These are phyloP conservation scores for Slavum lentiscoides DNA, from an alignment of 2,888 invertebrate species.

Conservation along the genomic window DNA sequence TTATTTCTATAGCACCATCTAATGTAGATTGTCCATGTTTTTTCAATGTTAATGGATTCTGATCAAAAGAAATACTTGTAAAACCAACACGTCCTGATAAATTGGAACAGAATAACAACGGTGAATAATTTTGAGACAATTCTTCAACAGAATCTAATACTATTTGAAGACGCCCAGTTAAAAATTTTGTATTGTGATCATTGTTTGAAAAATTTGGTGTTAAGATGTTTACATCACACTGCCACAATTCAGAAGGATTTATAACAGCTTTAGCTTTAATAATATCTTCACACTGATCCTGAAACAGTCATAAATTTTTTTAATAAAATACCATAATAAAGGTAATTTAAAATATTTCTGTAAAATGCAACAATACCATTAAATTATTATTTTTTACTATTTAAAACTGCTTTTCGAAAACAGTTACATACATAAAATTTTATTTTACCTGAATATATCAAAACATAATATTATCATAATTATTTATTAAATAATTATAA, in stretches of 20 bases:
- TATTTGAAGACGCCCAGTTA: slow-evolving; percentile 34
- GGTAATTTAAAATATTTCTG: too few species aligned
- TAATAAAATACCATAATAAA: too few species aligned
- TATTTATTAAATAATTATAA: not conserved
- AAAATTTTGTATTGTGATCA: slow-evolving; percentile 6
- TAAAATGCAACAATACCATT: too few species aligned
- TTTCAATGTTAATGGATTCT: slow-evolving; percentile 46
- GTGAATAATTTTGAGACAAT: slow-evolving; percentile 29
- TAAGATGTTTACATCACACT: slow-evolving; percentile 30
- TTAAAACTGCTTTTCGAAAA: too few species aligned
- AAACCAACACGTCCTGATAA: slow-evolving; percentile 23
- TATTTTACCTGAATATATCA: not conserved
- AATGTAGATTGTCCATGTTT: slow-evolving; percentile 5
- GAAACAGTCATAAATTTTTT: not conserved
- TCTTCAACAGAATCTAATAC: slow-evolving; percentile 44
- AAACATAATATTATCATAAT: too few species aligned
- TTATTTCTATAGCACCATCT: slow-evolving; percentile 31
- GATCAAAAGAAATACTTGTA: slow-evolving; percentile 42
- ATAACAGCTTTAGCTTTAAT: slow-evolving; percentile 35
- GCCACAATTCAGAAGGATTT: slow-evolving; percentile 51
- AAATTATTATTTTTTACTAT: too few species aligned
- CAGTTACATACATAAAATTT: too few species aligned
- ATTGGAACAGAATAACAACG: slow-evolving; percentile 38
- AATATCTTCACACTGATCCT: slow-evolving; percentile 39
- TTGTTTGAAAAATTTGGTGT: slow-evolving; percentile 20